Percentiles rank a stretch among this genome's conserved stretches.
These are phyloP conservation scores for Anas platyrhynchos DNA, from an alignment of 2,113 vertebrate genomes.

Conservation along the genomic window DNA sequence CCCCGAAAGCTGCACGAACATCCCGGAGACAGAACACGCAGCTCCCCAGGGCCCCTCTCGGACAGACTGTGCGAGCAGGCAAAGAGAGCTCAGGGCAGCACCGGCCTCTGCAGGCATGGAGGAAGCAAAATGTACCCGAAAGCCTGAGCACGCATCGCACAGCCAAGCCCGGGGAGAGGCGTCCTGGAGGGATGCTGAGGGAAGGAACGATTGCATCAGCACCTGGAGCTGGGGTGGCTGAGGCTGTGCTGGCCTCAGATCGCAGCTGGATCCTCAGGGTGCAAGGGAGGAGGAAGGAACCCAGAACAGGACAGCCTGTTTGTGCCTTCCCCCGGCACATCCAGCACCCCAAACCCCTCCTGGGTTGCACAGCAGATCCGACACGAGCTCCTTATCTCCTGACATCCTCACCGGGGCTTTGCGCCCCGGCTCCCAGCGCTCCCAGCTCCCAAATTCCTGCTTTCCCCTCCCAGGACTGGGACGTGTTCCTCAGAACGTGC, in stretches of 20 bases:
- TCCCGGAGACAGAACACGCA: neutral
- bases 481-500: neutral
- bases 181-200: neutral
- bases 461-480: neutral
- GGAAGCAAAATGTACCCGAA: conserved; percentile 53
- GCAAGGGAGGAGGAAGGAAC: rapidly evolving
- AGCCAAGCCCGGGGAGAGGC: neutral
- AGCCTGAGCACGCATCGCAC: neutral
- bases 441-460: neutral
- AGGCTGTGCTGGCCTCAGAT: neutral
- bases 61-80: conserved; percentile 34
- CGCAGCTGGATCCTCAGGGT: neutral
- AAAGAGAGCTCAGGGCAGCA: neutral
- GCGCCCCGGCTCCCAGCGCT: neutral
- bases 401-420: neutral
- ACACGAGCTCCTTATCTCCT: neutral
- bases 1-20: conserved; percentile 45
- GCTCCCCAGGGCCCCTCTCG: conserved; percentile 48
- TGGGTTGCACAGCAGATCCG: rapidly evolving
- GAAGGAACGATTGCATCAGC: conserved; percentile 24
- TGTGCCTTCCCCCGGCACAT: rapidly evolving
- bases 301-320: neutral
- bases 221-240: neutral
- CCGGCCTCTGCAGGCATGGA: neutral
- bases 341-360: neutral